Evolutionary conservation across 2,888 invertebrate genomes (phyloP).

Genomic region (Melinaea menophilus): DNA sequence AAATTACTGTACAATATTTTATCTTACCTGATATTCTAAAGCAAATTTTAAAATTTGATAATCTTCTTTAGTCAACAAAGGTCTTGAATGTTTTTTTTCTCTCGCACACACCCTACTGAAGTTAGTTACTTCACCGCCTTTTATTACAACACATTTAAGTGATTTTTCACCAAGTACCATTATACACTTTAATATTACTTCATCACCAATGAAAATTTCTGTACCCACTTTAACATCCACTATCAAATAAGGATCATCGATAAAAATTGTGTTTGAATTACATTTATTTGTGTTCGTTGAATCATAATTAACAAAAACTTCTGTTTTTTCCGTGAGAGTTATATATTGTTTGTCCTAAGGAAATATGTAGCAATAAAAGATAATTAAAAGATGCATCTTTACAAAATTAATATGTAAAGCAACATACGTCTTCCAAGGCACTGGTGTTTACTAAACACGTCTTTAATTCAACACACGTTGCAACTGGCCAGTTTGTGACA

Average conservation of each 20-base stretch:
- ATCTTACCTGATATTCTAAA: conserved; percentile 44
- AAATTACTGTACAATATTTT: not conserved
- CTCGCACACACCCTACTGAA: conserved; percentile 43
- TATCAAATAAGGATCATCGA: conserved; percentile 46
- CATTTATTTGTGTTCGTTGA: conserved; percentile 43
- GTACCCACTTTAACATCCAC: conserved; percentile 39
- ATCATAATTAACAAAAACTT: conserved; percentile 40
- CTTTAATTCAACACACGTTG: conserved; percentile 47
- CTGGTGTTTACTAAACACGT: conserved; percentile 50
- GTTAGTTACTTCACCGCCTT: conserved; percentile 39
- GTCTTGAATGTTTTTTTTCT: conserved; percentile 41
- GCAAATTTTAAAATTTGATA: conserved; percentile 47
- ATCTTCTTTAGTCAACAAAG: conserved; percentile 44
- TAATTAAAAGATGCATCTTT: no score
- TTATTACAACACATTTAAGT: conserved; percentile 43
- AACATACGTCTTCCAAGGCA: conserved; percentile 30
- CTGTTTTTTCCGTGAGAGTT: conserved; percentile 26
- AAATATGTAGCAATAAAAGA: conserved; percentile 22
- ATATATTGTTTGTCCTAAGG: conserved; percentile 29
- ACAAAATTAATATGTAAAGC: not conserved
- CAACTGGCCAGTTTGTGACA: conserved; percentile 45
- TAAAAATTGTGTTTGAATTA: conserved; percentile 41
- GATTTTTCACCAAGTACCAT: conserved; percentile 38
- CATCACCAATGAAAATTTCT: conserved; percentile 45
- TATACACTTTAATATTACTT: conserved; percentile 42